Evolutionary conservation across 53 echinoderm and acorn worm species (phyloP), one percentile per base, ranked within the genome.

Genomic region (Patiria pectinifera): DNA sequence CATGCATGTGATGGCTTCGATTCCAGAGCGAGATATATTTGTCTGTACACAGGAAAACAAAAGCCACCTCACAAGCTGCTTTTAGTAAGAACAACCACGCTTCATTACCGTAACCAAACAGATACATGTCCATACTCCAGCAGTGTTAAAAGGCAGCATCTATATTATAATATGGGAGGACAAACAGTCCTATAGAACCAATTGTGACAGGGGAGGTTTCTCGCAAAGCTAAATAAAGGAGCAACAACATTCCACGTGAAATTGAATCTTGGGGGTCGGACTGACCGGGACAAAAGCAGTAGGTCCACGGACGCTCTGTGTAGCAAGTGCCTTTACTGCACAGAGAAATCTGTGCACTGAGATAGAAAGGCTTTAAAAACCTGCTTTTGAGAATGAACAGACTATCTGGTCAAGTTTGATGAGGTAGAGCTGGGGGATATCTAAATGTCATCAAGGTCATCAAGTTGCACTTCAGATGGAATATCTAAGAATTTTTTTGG

Each of bases 71-170:
- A 21, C 14, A 6, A 85, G n/a, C 62, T 62, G 43, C 60, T 21
- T 61, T 83, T 49, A 71, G 74, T 72, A 62, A 58, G 48, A 86
- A 86, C 71, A 46, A 71, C 78, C 78, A 77, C 62, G 78, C 87
- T 87, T 78, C 87, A 87, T 78, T 87, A 78, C 87, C 87, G 16
- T 21, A 87, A 87, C 78, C 59, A 87, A 87, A 87, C 78, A 77
- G 77, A 58, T 60, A 78, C 49, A 49, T 49, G 49, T 60, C 87
- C 58, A 58, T 59, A 15, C 8, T 47, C 22, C 6, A 3, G 49
- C 8, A 85, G 21, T 48, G 46, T 14, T 53, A 53, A 53, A 53
- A 35, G 35, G 35, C 35, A 35, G 35, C 35, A 35, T 35, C 35
- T 53, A 53, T 8, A 53, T 53, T 53, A 58, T 53, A 59, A 48